phyloP scores from a whole-genome alignment of 1,140 invertebrate genomes.

The Leptinotarsa texana region DNA sequence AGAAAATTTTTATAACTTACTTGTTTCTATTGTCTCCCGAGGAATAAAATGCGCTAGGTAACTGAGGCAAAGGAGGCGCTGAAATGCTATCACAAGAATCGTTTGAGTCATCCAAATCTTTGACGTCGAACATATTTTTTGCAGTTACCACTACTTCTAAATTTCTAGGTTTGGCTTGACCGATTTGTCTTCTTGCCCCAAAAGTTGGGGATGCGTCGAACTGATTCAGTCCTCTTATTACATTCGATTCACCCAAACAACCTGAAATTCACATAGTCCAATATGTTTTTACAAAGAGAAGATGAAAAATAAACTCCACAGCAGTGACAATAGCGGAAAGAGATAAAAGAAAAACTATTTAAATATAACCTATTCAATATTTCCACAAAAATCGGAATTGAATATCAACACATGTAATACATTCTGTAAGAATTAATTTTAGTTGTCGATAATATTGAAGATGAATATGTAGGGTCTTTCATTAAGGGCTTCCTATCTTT shows the following conservation, averaged over 20 bases:
- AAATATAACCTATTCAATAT: too few species aligned
- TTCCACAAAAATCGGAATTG: too few species aligned
- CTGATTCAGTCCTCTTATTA: conserved; percentile 49
- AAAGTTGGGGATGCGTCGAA: conserved; percentile 52
- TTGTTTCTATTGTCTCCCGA: conserved; percentile 26
- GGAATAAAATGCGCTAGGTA: conserved; percentile 51
- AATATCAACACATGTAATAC: too few species aligned
- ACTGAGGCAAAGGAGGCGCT: conserved; percentile 60
- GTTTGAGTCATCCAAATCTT: conserved; percentile 62
- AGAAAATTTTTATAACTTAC: conserved; percentile 13
- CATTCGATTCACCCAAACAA: conserved; percentile 32
- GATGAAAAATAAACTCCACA: too few species aligned
- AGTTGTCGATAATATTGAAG: too few species aligned
- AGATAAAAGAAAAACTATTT: too few species aligned
- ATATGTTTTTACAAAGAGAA: too few species aligned
- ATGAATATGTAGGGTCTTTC: too few species aligned
- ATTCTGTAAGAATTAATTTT: too few species aligned
- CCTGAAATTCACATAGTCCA: not conserved
- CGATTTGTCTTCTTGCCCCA: conserved; percentile 46
- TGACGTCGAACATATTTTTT: conserved; percentile 64
- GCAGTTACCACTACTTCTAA: conserved; percentile 63
- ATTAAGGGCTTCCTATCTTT: too few species aligned
- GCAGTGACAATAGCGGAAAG: too few species aligned
- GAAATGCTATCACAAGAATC: conserved; percentile 56
- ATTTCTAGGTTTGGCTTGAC: conserved; percentile 58